Conservation (phyloP, 1,140 invertebrate species). For the Bombus terrestris region DNA sequence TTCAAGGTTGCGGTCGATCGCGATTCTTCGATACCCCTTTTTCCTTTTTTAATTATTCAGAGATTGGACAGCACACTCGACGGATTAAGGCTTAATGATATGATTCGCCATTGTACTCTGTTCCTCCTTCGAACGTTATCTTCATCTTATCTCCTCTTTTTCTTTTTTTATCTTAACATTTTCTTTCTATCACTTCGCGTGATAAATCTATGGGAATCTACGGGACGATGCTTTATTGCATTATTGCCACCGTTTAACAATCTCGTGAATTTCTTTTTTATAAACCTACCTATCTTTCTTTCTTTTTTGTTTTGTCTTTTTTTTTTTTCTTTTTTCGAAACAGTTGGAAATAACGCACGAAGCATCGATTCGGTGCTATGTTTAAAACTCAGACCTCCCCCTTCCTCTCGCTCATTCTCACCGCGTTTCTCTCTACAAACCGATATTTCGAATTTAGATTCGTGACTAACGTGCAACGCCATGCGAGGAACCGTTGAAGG, state of each 20-base stretch:
- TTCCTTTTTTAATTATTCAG: constrained; percentile 15
- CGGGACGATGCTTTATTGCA: neutral
- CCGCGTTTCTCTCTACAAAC: neutral
- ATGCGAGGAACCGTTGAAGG: neutral
- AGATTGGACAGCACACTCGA: constrained; percentile 64
- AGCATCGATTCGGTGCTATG: neutral
- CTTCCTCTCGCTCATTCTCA: neutral
- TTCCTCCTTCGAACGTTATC: constrained; percentile 28
- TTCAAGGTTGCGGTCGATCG: constrained; percentile 30
- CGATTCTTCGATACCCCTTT: constrained; percentile 57
- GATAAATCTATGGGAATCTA: constrained; percentile 19
- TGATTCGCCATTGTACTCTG: constrained; percentile 69
- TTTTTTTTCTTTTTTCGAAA: neutral
- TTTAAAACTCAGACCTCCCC: neutral
- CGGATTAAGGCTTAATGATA: constrained; percentile 73
- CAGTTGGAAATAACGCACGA: neutral
- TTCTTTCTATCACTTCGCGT: neutral
- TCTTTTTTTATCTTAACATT: neutral
- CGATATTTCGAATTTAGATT: constrained; percentile 11
- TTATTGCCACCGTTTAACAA: neutral
- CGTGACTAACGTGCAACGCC: neutral
- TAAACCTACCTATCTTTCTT: neutral
- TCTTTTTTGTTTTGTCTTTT: neutral
- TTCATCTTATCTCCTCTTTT: neutral
- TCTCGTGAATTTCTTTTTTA: neutral